Evolutionary conservation across 2,113 vertebrate genomes (phyloP), one percentile per base, ranked within the genome.

Genomic region (Corythornis vintsioides): DNA sequence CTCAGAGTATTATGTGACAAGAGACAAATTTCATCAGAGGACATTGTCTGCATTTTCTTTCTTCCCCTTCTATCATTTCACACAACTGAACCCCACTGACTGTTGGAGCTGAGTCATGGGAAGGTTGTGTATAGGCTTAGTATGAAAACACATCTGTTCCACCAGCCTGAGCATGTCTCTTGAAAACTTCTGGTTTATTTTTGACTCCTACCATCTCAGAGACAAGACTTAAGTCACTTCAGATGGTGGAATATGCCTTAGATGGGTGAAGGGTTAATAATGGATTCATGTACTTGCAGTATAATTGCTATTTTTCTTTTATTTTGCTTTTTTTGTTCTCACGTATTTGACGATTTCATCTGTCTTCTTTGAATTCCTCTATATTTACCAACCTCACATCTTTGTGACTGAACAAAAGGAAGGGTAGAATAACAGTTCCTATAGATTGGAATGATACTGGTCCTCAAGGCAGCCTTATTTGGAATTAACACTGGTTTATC

Each of bases 101-200:
- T 79, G 4, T 13, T 53, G 0, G 0, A n/a, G 21, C 48, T 40
- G 8, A 33, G 45, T 22, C 13, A 12, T 60, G 8, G 19, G n/a
- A 40, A 14, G 7, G 4, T 6, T 66, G 5, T 31, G 6, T 31
- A 33, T 9, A 55, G 15, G 11, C 10, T 45, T 9, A 25, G 18
- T 29, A 7, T 18, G 13, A 63, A 89, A 73, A 1, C 15, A 57
- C 7, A n/a, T 4, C 15, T 29, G 10, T 59, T 57, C 55, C 13
- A 63, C 25, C 47, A 60, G 21, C 17, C 42, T 56, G 35, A 75
- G 17, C 42, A 45, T 2, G 1, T 56, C 20, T 48, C 42, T 50
- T 61, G 16, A 20, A 91, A 76, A 52, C 2, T 15, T 57, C 20
- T 69, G 20, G 7, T 52, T 74, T 78, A 14, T 75, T 83, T 89